Conservation (phyloP, 2,797 vertebrate species). For the Fistularia tabacaria region DNA sequence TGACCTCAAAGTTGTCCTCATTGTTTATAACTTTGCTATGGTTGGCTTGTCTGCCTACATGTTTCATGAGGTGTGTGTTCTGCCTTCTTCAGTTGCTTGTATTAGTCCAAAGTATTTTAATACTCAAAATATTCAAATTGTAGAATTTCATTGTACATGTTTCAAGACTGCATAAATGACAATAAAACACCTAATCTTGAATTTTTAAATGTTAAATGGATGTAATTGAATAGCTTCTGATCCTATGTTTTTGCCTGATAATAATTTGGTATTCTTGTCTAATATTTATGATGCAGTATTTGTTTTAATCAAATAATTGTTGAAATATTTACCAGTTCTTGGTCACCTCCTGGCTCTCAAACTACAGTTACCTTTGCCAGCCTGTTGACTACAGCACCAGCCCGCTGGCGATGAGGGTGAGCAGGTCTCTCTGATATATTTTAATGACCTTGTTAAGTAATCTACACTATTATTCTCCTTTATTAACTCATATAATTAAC, state of each 20-base stretch:
- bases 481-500: no score
- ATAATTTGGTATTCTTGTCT: no score
- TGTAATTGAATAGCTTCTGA: no score
- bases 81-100: neutral
- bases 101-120: neutral
- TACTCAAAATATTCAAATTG: no score
- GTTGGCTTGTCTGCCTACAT: constrained; percentile 71
- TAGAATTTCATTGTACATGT: no score
- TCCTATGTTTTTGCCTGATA: neutral
- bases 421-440: neutral
- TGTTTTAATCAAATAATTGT: neutral
- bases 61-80: constrained; percentile 72
- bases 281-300: no score
- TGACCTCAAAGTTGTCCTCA: constrained; percentile 62
- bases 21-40: constrained; percentile 69
- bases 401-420: constrained; percentile 72
- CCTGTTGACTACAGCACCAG: constrained; percentile 73
- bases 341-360: constrained; percentile 68
- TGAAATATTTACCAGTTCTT: constrained; percentile 66
- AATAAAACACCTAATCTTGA: no score
- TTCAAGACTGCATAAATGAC: no score
- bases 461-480: no score
- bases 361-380: constrained; percentile 78
- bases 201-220: no score
- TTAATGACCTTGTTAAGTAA: no score